phyloP scores from a whole-genome alignment of 1,140 invertebrate genomes.

The Agraylea sexmaculata region DNA sequence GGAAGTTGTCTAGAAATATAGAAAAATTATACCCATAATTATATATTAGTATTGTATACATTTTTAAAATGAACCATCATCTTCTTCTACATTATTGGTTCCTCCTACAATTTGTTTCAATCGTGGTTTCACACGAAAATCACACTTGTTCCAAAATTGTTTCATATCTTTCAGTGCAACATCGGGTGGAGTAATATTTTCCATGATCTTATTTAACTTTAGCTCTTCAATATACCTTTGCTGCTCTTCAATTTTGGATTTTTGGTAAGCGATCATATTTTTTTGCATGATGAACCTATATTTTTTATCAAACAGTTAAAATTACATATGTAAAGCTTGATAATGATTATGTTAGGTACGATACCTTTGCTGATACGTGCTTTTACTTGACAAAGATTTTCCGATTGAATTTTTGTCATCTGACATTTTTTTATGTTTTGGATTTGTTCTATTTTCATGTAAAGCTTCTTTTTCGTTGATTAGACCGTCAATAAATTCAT shows the following conservation, averaged over 20 bases:
- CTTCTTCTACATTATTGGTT: constrained; percentile 26
- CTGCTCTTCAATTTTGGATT: constrained; percentile 49
- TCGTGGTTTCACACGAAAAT: constrained; percentile 42
- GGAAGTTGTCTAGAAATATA: constrained; percentile 6
- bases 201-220: constrained; percentile 47
- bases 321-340: not conserved
- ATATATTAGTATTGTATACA: constrained; percentile 16
- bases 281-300: constrained; percentile 48
- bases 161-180: constrained; percentile 44
- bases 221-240: constrained; percentile 49
- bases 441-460: not conserved
- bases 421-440: not conserved
- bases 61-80: constrained; percentile 21
- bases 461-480: no score
- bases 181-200: constrained; percentile 42
- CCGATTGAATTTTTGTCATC: not conserved
- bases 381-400: not conserved
- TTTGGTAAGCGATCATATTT: constrained; percentile 49
- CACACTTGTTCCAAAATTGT: constrained; percentile 43
- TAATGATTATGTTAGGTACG: not conserved
- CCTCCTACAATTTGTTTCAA: constrained; percentile 39
- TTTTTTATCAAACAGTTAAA: constrained; percentile 12
- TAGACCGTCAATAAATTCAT: no score
- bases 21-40: constrained; percentile 3
- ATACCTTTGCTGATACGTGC: not conserved